Base-by-base conservation (phyloP, 2,797 vertebrate species). In the Crypturellus tataupa region DNA sequence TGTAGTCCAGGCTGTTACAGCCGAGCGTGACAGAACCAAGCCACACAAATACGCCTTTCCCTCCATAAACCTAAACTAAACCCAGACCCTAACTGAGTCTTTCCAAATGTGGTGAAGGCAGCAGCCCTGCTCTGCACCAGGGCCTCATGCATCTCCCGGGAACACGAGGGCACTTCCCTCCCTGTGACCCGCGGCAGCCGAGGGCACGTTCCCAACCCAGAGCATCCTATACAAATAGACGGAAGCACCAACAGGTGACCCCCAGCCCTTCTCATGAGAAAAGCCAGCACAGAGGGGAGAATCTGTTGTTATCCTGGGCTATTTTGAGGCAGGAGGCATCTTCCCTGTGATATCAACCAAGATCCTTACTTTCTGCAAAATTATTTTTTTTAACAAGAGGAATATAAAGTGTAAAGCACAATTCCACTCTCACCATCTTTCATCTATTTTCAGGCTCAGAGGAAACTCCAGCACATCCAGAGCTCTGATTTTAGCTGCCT, bases 221-320 rank as follows among this genome's bases (percentile, higher is more conserved):
- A 88, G 56, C 53, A 83, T 47, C 64, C 67, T 0, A 0, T 25
- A 13, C 4, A 1, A 0, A 0, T 25, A 15, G 3, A 1, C 0
- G 2, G 7, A 35, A 35, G 25, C 46, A 78, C 3, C 59, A 49
- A 65, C 62, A 19, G 10, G 11, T 13, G n/a, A 14, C 3, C 13
- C 63, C 29, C 35, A 64, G 56, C 29, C 29, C 46, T 33, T 49
- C 62, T 71, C 1, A 1, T 15, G 19, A 12, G 60, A 53, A 49
- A 62, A 37, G 25, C 3, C 46, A 27, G 20, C 12, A n/a, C 53
- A 64, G 51, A 70, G 40, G 27, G 47, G n/a, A 78, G 10, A 42
- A 17, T 6, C 17, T 69, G 29, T 20, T 72, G 35, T 60, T 51
- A 31, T 13, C n/a, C 47, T 53, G 24, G 2, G 18, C 19, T 85